Evolutionary conservation across 2,113 vertebrate species (phyloP), one percentile per base, ranked within the genome.

Genomic region (Mola mola): DNA sequence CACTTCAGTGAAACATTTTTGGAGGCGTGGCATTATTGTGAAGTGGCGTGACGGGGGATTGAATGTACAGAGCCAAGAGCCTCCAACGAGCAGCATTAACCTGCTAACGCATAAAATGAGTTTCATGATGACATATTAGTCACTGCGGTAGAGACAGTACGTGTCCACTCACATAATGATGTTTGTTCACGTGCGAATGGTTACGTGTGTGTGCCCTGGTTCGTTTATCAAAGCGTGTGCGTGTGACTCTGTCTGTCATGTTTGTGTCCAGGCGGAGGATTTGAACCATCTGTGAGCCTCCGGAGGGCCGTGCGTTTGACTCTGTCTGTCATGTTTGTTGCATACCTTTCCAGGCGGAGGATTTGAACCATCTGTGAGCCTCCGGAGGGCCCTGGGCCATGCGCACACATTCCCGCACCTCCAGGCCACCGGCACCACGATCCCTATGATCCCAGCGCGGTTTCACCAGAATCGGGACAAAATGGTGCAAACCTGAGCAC

Each of bases 351-450:
- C 28, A 43, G 51, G 46, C 8, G 25, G 42, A 76, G 46, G 68
- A 69, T 85, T 65, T 63, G n/a, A 74, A 79, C 74, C 75, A 81
- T 83, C 43, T 83, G 78, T 70, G 33, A 15, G 50, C 25, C 19
- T 12, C 20, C 4, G 1, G 36, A n/a, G n/a, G n/a, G n/a, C n/a
- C n/a, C n/a, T n/a, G n/a, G n/a, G n/a, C n/a, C n/a, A n/a, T 25
- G 38, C 34, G 37, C 33, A 40, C 24, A 49, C 51, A 61, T 58
- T 47, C 20, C 48, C 48, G 7, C 48, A 65, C 15, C 55, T 57
- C 3, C 1, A 16, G 37, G 37, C 55, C 38, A 51, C 49, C 49
- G 55, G 28, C 69, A 63, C 49, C 22, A 19, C 31, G 51, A 44
- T 59, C 43, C 56, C 59, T 85, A 81, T 83, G 58, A 87, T 83